A percentile compares a stretch with the other conserved stretches of the same genome.
Evolutionary conservation across 2,113 vertebrate species (phyloP).

Genomic region (Corythaeola cristata): DNA sequence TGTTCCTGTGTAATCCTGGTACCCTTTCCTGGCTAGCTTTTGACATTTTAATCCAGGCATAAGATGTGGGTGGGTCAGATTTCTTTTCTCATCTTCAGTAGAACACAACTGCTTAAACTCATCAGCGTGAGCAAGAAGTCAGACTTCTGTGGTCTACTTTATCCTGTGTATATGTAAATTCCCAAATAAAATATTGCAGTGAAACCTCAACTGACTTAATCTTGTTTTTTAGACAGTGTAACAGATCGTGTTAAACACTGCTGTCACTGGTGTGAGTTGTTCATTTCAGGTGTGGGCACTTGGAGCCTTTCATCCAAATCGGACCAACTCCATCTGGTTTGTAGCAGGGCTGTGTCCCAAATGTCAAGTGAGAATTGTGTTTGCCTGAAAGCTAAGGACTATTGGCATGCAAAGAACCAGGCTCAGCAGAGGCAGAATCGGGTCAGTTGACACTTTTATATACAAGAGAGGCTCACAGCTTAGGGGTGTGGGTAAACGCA

Average conservation of each 20-base stretch:
- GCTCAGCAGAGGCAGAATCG: neutral
- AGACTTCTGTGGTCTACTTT: constrained; percentile 58
- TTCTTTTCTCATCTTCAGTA: constrained; percentile 45
- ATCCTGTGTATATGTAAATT: constrained; percentile 79
- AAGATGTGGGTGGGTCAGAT: neutral
- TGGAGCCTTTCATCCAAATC: neutral
- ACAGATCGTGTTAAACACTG: neutral
- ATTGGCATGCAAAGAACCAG: neutral
- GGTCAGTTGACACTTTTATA: neutral
- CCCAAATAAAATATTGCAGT: constrained; percentile 80
- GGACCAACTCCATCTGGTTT: neutral
- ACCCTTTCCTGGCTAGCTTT: neutral
- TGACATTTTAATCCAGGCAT: constrained; percentile 20
- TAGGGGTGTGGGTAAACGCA: neutral
- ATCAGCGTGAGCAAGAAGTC: constrained; percentile 42
- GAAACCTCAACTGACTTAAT: constrained; percentile 13
- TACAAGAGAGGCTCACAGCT: neutral
- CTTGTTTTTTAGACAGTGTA: neutral
- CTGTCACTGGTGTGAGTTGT: neutral
- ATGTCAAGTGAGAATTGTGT: neutral
- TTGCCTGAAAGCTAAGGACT: neutral
- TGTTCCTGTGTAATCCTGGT: neutral
- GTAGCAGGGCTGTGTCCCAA: neutral
- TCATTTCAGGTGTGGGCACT: neutral
- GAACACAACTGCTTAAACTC: constrained; percentile 61